Percentiles rank a stretch among this genome's conserved stretches.
These are phyloP conservation scores for Lipophrys pholis DNA, from an alignment of 2,113 vertebrate species.

Conservation along the genomic window DNA sequence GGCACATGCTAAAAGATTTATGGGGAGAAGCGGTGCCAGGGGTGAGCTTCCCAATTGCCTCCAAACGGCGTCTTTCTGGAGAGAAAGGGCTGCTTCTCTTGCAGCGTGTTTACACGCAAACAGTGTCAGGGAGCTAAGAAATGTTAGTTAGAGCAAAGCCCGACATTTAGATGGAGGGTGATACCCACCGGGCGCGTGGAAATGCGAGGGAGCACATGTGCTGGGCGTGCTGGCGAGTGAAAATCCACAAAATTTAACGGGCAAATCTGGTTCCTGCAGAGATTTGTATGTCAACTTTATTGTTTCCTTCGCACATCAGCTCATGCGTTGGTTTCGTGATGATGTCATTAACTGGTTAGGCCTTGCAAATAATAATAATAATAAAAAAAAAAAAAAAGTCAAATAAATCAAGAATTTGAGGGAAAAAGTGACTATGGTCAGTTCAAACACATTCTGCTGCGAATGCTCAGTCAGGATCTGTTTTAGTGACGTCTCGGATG, in stretches of 20 bases:
- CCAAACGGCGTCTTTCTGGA: slow-evolving; percentile 74
- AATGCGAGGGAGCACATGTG: slow-evolving; percentile 5
- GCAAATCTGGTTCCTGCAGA: too few relatives aligned
- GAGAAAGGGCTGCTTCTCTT: slow-evolving; percentile 57
- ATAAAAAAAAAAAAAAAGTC: too few relatives aligned
- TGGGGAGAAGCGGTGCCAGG: slow-evolving; percentile 72
- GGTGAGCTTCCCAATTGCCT: slow-evolving; percentile 77
- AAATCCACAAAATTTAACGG: background rate
- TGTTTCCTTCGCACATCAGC: too few relatives aligned
- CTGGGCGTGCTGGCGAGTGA: background rate
- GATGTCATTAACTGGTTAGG: too few relatives aligned
- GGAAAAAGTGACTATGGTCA: too few relatives aligned
- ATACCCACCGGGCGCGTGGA: slow-evolving; percentile 53
- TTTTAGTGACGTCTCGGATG: too few relatives aligned
- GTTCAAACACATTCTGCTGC: too few relatives aligned
- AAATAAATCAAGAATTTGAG: too few relatives aligned
- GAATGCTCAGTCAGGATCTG: too few relatives aligned
- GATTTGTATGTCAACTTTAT: too few relatives aligned
- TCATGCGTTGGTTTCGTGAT: too few relatives aligned
- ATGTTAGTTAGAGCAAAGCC: slow-evolving; percentile 68
- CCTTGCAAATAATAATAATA: too few relatives aligned
- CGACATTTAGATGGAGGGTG: slow-evolving; percentile 58
- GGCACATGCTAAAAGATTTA: slow-evolving; percentile 83
- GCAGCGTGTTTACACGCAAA: slow-evolving; percentile 75
- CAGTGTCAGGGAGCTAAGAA: slow-evolving; percentile 64